phyloP scores from a whole-genome alignment of 2,797 vertebrate species.

The Schizopygopsis malacanthus region DNA sequence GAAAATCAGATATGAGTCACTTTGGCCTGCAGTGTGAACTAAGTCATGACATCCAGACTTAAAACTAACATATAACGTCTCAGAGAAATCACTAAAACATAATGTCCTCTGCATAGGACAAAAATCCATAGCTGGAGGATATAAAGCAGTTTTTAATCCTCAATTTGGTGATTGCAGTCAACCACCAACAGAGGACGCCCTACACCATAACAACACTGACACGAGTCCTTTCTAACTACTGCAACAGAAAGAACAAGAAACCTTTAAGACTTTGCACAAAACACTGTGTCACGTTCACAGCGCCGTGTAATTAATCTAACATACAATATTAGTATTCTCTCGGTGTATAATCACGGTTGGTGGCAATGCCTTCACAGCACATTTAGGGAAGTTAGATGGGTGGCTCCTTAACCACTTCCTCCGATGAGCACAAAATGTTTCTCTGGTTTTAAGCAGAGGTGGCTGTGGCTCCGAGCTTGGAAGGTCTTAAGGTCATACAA shows the following conservation, averaged over 20 bases:
- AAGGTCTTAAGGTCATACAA: conserved; percentile 27
- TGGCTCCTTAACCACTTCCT: conserved; percentile 26
- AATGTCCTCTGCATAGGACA: too few relatives aligned
- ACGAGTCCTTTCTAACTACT: background rate
- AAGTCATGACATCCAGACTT: too few relatives aligned
- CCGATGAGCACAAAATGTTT: background rate
- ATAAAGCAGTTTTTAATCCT: background rate
- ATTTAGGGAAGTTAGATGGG: conserved; percentile 17
- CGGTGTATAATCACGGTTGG: background rate
- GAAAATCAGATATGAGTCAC: too few relatives aligned
- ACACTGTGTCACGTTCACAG: background rate
- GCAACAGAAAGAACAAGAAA: background rate
- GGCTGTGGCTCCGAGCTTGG: background rate
- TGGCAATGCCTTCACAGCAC: background rate
- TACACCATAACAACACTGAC: background rate
- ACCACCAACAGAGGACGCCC: conserved; percentile 23
- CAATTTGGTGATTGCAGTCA: background rate
- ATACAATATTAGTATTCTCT: background rate
- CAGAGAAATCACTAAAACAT: too few relatives aligned
- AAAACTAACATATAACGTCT: too few relatives aligned
- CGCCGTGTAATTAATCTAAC: background rate
- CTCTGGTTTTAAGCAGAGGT: background rate
- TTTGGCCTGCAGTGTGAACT: too few relatives aligned
- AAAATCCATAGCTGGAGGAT: too few relatives aligned
- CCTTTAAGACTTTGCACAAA: background rate